Base-by-base conservation (phyloP, 92 coral and sea anemone species). In the Epizoanthus scotinus region DNA sequence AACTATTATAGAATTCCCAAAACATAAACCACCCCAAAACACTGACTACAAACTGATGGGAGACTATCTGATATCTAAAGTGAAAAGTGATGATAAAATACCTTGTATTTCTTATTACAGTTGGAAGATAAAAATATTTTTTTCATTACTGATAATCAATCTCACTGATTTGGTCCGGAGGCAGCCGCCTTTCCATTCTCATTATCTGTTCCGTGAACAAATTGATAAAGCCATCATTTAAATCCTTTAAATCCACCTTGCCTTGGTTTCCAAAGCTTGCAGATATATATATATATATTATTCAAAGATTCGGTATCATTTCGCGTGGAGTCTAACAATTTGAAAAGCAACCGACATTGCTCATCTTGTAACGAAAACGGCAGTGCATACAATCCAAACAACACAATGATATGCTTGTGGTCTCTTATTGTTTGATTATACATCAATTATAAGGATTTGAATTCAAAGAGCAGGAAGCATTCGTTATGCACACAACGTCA, bases 401-500 rank as follows among this genome's bases (percentile, higher is more conserved):
- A 13, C 44, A 13, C 10, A 8, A 63, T 44, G 13, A 27, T 19
- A 21, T 18, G 44, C 38, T 63, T 63, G 13, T 27, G 42, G 29
- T 8, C 22, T 29, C 3, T 36, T 19, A 63, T 27, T 38, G 14
- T 34, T 63, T 63, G 20, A 63, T 7, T 14, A 63, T 27, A 7
- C 24, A 1, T 29, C 47, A 29, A 34, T 64, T 64, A 15, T 64
- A 64, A 64, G 70, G 18, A n/a, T 38, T 38, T 27, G 40, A 24
- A 22, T n/a, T 27, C 40, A 64, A 64, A 64, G 52, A 29, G 22
- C 70, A 64, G 70, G 70, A 64, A 64, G 18, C 70, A 29, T 64
- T 64, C 70, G 29, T 64, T 64, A 20, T 64, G 5, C 44, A 13
- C 22, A 8, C n/a, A 26, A 8, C 27, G 26, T 1, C 70, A 17